Base-by-base conservation (phyloP, 2,797 vertebrate species). In the Melanotaenia pygmaea region DNA sequence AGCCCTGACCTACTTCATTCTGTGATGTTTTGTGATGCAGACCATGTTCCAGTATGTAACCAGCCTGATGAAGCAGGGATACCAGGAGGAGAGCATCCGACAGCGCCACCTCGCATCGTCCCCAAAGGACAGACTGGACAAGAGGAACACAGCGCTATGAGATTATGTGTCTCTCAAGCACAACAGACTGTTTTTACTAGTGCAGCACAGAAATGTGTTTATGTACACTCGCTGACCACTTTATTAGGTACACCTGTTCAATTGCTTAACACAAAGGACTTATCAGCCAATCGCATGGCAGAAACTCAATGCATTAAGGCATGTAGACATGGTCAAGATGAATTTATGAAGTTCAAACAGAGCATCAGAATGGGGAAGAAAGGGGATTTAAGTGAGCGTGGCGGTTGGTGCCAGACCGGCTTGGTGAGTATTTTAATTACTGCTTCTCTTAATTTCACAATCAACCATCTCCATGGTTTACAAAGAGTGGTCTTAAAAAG, bases 31-130 rank as follows among this genome's bases (percentile, higher is more conserved):
- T 80, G 10, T 72, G 26, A 37, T 80, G 18, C 85, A 95, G 95
- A 88, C 90, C 0, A 69, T 95, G 91, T 95, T 95, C 88, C 89
- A 86, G 81, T 95, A 91, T 3, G 77, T 95, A 66, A 93, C 91
- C n/a, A 40, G 67, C 18, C 88, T 94, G 14, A 95, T 95, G 95
- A 92, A 64, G 72, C 83, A 87, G 50, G 94, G 94, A 0, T 94
- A 94, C 83, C 81, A 91, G 70, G 92, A 93, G 53, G 92, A 95
- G 76, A 79, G 82, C 66, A 47, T 13, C 74, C 75, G 81, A 7
- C 90, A 87, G 69, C 84, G 37, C 37, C 85, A 86, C 11, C 64
- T 76, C 0, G 37, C 68, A 0, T n/a, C 45, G 40, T 87, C 92
- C n/a, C 89, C 85, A 0, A 93, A 87, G 78, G 91, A 94, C 26